Evolutionary conservation across 2,797 vertebrate genomes (phyloP).

Genomic region (Periparus ater): DNA sequence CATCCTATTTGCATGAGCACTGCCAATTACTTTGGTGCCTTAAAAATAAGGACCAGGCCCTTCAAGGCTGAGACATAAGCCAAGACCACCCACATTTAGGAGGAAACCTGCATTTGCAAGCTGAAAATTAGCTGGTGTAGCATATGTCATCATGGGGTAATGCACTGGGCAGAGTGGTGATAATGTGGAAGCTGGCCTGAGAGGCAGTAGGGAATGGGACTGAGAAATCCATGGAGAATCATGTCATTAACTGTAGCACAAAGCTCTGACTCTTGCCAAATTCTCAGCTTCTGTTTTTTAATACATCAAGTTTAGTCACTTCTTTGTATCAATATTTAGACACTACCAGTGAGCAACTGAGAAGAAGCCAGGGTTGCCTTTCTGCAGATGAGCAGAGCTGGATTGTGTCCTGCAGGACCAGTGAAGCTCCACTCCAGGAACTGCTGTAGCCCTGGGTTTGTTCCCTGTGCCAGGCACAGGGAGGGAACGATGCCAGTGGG

Average conservation of each 20-base stretch:
- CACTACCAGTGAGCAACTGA: background rate
- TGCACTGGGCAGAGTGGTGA: background rate
- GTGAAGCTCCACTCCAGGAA: background rate
- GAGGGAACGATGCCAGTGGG: background rate
- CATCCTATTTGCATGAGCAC: background rate
- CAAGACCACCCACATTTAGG: constrained; percentile 11
- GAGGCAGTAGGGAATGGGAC: background rate
- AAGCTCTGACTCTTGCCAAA: background rate
- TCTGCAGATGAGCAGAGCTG: background rate
- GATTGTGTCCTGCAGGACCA: background rate
- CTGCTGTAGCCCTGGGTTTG: background rate
- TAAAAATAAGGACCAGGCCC: background rate
- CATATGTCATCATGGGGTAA: background rate
- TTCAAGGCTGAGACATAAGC: background rate
- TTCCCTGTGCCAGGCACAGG: background rate
- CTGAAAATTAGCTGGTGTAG: background rate
- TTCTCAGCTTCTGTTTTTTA: background rate
- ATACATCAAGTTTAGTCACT: background rate
- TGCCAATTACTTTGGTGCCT: background rate
- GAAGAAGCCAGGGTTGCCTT: background rate
- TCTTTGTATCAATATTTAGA: background rate
- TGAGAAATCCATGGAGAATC: background rate
- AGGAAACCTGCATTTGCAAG: background rate
- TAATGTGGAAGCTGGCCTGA: background rate
- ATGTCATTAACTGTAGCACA: background rate